Percentiles rank a stretch among this genome's conserved stretches.
These are phyloP conservation scores for Scaptomyza reducta DNA, from an alignment of 2,888 invertebrate species.

Conservation along the genomic window DNA sequence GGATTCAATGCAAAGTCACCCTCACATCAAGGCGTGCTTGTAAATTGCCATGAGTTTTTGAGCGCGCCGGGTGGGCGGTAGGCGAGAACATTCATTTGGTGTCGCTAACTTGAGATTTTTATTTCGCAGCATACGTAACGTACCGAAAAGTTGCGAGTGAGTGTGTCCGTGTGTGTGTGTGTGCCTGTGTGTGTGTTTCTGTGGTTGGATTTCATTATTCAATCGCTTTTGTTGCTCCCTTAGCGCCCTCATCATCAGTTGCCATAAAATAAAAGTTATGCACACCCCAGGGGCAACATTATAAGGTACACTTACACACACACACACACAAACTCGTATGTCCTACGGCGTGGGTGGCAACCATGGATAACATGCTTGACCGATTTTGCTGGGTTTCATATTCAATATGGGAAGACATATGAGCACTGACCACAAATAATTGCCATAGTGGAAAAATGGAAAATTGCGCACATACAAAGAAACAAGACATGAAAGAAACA, in stretches of 20 bases:
- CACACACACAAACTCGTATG: slow-evolving; percentile 6
- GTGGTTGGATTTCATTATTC: slow-evolving; percentile 65
- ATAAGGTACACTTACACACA: slow-evolving; percentile 29
- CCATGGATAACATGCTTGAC: slow-evolving; percentile 60
- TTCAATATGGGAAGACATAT: slow-evolving; percentile 64
- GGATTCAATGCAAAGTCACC: not conserved
- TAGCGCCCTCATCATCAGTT: slow-evolving; percentile 72
- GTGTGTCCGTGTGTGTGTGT: slow-evolving; percentile 7
- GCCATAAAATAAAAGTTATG: slow-evolving; percentile 81
- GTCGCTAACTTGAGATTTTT: slow-evolving; percentile 68
- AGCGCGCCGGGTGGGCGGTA: slow-evolving; percentile 17
- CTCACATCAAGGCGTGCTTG: slow-evolving; percentile 64
- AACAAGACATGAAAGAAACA: slow-evolving; percentile 22
- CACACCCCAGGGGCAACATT: slow-evolving; percentile 75
- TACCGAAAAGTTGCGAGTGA: slow-evolving; percentile 2
- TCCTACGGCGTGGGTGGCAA: slow-evolving; percentile 32
- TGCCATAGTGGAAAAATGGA: slow-evolving; percentile 57
- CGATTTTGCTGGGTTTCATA: slow-evolving; percentile 38
- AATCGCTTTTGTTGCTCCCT: slow-evolving; percentile 76
- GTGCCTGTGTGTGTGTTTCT: slow-evolving; percentile 19
- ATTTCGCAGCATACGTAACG: slow-evolving; percentile 44
- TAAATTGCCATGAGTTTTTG: slow-evolving; percentile 61
- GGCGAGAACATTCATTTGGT: slow-evolving; percentile 49
- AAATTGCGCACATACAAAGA: slow-evolving; percentile 43
- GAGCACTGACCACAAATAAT: slow-evolving; percentile 72